These are phyloP conservation scores for Dipodomys ordii DNA, from an alignment of 2,113 vertebrate species.

Conservation along the genomic window DNA sequence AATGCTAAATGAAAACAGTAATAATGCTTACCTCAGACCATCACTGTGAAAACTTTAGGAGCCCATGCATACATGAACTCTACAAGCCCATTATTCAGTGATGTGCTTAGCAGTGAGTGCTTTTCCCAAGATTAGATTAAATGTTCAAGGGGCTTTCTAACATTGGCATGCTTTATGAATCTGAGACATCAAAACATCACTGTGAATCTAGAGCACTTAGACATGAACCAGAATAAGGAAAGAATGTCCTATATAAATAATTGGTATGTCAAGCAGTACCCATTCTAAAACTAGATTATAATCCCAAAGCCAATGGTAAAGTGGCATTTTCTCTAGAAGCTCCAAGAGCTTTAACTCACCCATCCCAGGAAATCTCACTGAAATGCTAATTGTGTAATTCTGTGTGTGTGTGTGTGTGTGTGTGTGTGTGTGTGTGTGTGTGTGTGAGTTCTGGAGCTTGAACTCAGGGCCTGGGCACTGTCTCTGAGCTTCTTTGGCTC, in stretches of 20 bases:
- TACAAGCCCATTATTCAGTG: neutral
- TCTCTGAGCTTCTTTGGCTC: no score
- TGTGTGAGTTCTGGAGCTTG: no score
- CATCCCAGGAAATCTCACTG: neutral
- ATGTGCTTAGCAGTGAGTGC: neutral
- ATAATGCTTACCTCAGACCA: no score
- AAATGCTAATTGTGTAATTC: neutral
- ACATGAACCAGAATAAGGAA: neutral
- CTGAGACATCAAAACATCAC: neutral
- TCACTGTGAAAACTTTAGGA: neutral
- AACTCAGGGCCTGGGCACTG: no score
- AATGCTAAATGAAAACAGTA: neutral
- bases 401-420: no score
- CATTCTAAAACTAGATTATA: slow-evolving; percentile 7
- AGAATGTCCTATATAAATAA: neutral
- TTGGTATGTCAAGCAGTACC: neutral
- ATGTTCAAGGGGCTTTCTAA: neutral
- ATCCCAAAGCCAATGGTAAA: neutral
- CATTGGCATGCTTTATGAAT: neutral
- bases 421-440: no score
- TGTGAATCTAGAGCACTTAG: neutral
- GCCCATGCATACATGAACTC: neutral
- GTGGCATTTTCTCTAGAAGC: neutral
- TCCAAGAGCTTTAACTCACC: neutral
- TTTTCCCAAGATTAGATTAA: neutral